These are phyloP conservation scores for Agelas oroides DNA, from an alignment of 37 sponge, comb jelly and placozoan species.

Conservation along the genomic window DNA sequence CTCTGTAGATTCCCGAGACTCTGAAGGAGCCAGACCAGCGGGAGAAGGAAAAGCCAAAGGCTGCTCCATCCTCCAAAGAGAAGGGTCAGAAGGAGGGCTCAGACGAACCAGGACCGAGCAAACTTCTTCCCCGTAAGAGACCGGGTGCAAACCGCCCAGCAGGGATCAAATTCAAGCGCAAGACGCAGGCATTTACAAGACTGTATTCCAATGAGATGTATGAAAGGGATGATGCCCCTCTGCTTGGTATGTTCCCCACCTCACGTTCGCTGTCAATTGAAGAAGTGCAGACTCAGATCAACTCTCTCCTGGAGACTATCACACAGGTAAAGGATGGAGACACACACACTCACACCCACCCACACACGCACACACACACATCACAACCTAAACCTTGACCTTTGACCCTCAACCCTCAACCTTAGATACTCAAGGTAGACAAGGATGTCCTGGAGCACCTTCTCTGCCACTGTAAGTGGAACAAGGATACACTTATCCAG, in stretches of 20 bases:
- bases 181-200: background rate
- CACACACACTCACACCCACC: too few species aligned
- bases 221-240: conserved; percentile 32
- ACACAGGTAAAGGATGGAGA: conserved; percentile 8
- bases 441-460: conserved; percentile 48
- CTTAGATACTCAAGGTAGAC: conserved; percentile 25
- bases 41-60: too few species aligned
- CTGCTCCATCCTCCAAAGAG: too few species aligned
- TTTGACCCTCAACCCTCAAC: background rate
- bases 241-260: conserved; percentile 29
- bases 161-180: conserved; percentile 16
- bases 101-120: background rate
- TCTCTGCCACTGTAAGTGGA: conserved; percentile 65
- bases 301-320: background rate
- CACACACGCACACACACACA: too few species aligned
- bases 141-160: background rate
- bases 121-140: conserved; percentile 10
- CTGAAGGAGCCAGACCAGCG: too few species aligned
- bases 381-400: background rate
- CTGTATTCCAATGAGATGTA: background rate
- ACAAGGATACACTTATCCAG: conserved; percentile 64
- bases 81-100: too few species aligned
- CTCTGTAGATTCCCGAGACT: too few species aligned
- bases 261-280: conserved; percentile 24
- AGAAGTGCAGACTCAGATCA: conserved; percentile 38